Evolutionary conservation across 1,140 invertebrate species (phyloP).

Genomic region (Maconellicoccus hirsutus): DNA sequence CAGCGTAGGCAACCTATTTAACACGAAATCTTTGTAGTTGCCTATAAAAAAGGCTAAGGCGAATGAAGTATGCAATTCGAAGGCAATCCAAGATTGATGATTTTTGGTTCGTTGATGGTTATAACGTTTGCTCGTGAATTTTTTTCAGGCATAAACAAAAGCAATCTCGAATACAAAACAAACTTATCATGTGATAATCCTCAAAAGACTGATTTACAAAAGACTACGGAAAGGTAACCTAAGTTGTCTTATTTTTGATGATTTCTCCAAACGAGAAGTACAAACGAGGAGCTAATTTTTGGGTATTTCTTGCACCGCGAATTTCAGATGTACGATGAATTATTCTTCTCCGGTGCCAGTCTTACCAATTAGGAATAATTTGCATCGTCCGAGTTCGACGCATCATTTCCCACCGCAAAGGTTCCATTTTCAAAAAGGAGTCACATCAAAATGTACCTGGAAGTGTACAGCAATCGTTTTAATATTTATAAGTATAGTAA

Average conservation of each 20-base stretch:
- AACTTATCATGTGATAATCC: conserved; percentile 70
- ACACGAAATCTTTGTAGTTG: too few relatives aligned
- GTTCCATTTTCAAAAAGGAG: conserved; percentile 78
- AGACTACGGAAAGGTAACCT: conserved; percentile 54
- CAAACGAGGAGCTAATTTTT: too few relatives aligned
- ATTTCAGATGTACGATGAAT: conserved; percentile 11
- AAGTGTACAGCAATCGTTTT: conserved; percentile 77
- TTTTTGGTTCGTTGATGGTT: too few relatives aligned
- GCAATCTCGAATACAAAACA: conserved; percentile 76
- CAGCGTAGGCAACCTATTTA: too few relatives aligned
- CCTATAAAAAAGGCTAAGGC: too few relatives aligned
- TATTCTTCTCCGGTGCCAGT: conserved; percentile 42
- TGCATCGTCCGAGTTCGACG: conserved; percentile 46
- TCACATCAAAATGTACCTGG: conserved; percentile 77
- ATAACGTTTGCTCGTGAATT: too few relatives aligned
- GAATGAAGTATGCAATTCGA: too few relatives aligned
- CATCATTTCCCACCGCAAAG: conserved; percentile 51
- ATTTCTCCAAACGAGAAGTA: too few relatives aligned
- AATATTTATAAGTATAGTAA: conserved; percentile 64
- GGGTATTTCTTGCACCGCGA: too few relatives aligned
- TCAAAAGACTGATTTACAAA: conserved; percentile 50
- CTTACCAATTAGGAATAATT: conserved; percentile 58
- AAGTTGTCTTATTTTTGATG: too few relatives aligned
- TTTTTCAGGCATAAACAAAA: conserved; percentile 69
- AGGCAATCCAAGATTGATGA: too few relatives aligned